Percentiles rank a stretch among this genome's conserved stretches.
Conservation (phyloP, 2,113 vertebrate genomes). For the Collichthys lucidus region DNA sequence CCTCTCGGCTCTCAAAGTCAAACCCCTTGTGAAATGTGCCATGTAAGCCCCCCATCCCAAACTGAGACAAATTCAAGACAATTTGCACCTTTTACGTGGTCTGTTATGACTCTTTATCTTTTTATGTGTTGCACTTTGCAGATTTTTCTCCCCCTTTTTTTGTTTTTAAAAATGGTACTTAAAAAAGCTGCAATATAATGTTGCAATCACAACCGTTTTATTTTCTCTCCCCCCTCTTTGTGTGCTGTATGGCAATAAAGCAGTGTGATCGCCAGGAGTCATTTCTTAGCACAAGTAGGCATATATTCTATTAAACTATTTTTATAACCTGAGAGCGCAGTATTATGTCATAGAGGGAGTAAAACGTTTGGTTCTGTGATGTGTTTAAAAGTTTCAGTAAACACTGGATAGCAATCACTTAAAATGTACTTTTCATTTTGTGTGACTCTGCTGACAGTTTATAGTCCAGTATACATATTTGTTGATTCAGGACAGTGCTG, state of each 20-base stretch:
- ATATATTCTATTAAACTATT: slow-evolving; percentile 67
- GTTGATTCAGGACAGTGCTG: slow-evolving; percentile 79
- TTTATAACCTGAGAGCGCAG: slow-evolving; percentile 81
- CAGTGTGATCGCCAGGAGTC: slow-evolving; percentile 59
- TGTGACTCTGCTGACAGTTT: slow-evolving; percentile 83
- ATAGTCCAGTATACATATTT: slow-evolving; percentile 79
- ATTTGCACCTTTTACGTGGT: slow-evolving; percentile 77
- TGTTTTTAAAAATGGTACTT: slow-evolving; percentile 69
- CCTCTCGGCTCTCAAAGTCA: slow-evolving; percentile 28
- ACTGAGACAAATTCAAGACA: slow-evolving; percentile 38
- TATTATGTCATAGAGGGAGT: slow-evolving; percentile 73
- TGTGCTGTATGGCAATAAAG: slow-evolving; percentile 78
- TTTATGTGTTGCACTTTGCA: slow-evolving; percentile 79
- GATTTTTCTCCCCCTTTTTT: background rate
- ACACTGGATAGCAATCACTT: slow-evolving; percentile 77
- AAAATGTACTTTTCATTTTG: slow-evolving; percentile 80
- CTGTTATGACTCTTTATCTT: slow-evolving; percentile 45
- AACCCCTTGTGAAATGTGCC: slow-evolving; percentile 63
- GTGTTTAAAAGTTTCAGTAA: slow-evolving; percentile 71
- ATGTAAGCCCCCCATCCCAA: slow-evolving; percentile 39
- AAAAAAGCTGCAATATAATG: slow-evolving; percentile 51
- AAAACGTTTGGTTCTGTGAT: slow-evolving; percentile 67
- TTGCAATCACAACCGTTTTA: slow-evolving; percentile 53
- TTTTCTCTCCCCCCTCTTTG: background rate
- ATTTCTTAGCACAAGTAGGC: slow-evolving; percentile 72